These are phyloP conservation scores for Perodicticus potto DNA, from an alignment of 2,797 vertebrate species.

Conservation along the genomic window DNA sequence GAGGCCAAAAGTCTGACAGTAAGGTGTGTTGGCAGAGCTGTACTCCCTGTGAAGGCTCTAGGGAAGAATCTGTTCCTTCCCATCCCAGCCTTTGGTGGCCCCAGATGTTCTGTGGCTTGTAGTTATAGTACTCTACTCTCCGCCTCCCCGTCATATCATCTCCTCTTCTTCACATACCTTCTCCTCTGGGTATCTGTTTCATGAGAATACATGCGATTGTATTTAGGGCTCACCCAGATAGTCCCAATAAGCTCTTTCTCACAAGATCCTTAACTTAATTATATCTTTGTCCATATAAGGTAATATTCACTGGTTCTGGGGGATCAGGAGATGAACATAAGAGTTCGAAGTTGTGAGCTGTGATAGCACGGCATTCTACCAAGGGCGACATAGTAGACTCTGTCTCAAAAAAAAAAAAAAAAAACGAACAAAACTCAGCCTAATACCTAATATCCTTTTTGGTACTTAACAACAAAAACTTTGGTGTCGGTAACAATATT, in stretches of 20 bases:
- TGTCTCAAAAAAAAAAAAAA: background rate
- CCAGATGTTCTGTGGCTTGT: background rate
- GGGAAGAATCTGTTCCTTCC: background rate
- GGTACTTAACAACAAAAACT: background rate
- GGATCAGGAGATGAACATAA: background rate
- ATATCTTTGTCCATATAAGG: background rate
- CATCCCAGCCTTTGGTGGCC: background rate
- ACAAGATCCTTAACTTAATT: background rate
- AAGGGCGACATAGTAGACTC: too few relatives aligned
- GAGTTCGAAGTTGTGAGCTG: too few relatives aligned
- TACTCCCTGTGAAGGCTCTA: background rate
- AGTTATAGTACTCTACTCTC: background rate
- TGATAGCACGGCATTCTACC: too few relatives aligned
- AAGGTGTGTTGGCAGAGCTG: accelerated
- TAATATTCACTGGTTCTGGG: background rate
- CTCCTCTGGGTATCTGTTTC: background rate
- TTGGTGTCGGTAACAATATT: background rate
- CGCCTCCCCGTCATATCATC: background rate
- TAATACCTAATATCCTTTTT: background rate
- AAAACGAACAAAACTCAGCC: background rate
- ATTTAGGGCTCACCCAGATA: background rate
- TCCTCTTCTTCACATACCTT: background rate
- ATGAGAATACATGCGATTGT: background rate
- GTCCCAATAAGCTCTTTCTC: background rate
- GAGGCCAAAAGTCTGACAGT: background rate